Base-by-base conservation (phyloP, 2,888 invertebrate species). In the Ditula angustiorana region DNA sequence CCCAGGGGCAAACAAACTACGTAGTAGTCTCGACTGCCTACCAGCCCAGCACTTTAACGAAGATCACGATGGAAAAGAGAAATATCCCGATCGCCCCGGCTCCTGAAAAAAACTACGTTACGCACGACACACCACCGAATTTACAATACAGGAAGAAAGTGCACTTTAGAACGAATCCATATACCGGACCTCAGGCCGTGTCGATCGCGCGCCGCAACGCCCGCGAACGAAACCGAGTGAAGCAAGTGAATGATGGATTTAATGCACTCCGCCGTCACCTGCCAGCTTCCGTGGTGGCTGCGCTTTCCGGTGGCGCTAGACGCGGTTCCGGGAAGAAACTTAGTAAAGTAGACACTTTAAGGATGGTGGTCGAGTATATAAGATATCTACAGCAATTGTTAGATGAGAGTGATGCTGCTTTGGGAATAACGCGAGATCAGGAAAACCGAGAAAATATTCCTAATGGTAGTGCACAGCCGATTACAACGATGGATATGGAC, bases 221-320 rank as follows among this genome's bases (percentile, higher is more conserved):
- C 19, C 94, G 99, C 11, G 99, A 99, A 90, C 94, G 99, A 70
- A 99, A 99, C 85, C 95, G 99, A 71, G 98, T 98, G 67, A 98
- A 98, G 86, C 98, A 98, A 94, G 98, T 98, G 81, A 98, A 98
- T 91, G 97, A 97, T 84, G 98, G 98, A 68, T 98, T 98, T 84
- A 96, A 97, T 58, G 97, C 97, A 47, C 93, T 98, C 8, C 94
- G 98, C 41, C 96, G 97, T 76, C 98, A 98, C 88, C 95, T 98
- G 76, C 98, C 98, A 0, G 95, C 96, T 62, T 95, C 95, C 23
- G 95, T 97, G 2, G 96, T 96, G 41, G 96, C 96, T 66, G 95
- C 96, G 0, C 82, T 96, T 67, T 93, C 85, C 69, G 94, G 94
- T 69, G 93, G 93, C 63, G 94, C 95, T 5, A 94, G 96, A 10